A percentile compares a stretch with the other conserved stretches of the same genome.
phyloP scores from a whole-genome alignment of 2,113 vertebrate genomes.

The Xerus inauris region DNA sequence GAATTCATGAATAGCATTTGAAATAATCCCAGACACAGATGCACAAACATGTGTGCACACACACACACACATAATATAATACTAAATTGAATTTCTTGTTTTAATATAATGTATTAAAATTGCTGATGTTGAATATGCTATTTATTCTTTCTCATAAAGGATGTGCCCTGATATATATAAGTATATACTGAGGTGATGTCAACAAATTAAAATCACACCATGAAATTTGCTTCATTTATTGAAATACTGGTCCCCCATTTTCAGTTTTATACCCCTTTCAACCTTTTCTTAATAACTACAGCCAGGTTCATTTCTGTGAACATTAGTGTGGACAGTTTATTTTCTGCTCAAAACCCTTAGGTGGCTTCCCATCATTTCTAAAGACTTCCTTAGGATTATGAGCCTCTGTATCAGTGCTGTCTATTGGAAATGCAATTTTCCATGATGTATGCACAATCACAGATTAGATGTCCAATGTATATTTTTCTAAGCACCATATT shows the following conservation, averaged over 20 bases:
- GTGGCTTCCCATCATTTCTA: not conserved
- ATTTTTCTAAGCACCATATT: not conserved
- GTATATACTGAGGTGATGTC: not conserved
- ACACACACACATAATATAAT: too few relatives aligned
- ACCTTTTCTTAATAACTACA: not conserved
- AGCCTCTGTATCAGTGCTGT: not conserved
- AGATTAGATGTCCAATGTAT: not conserved
- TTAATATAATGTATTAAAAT: not conserved
- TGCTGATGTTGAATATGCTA: not conserved
- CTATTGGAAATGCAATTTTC: not conserved
- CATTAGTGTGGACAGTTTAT: not conserved
- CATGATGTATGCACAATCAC: too few relatives aligned
- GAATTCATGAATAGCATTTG: not conserved
- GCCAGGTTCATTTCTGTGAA: not conserved
- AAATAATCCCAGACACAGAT: not conserved
- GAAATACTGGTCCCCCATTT: not conserved
- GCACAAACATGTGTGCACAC: too few relatives aligned
- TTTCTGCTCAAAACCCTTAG: not conserved
- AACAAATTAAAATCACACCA: not conserved
- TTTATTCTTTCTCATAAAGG: not conserved
- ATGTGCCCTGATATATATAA: not conserved
- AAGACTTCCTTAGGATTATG: not conserved
- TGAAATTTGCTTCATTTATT: not conserved
- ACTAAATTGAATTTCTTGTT: not conserved
- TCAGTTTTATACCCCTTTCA: not conserved